phyloP scores from a whole-genome alignment of 1,140 invertebrate genomes.

The Drosophila kohkoa region DNA sequence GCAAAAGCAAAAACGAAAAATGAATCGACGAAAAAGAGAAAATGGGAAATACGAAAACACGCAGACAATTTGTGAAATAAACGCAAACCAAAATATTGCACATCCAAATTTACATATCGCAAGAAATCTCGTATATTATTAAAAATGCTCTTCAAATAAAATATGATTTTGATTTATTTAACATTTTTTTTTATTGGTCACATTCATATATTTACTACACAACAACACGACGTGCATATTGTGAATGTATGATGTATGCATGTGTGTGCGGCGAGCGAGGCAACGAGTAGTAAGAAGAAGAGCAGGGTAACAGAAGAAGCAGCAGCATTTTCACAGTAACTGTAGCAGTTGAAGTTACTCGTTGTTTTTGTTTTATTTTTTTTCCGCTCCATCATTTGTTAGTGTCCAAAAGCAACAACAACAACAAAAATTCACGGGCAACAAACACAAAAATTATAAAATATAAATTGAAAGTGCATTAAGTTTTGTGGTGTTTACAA shows the following conservation, averaged over 20 bases:
- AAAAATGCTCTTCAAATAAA: slow-evolving; percentile 36
- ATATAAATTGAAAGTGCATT: slow-evolving; percentile 25
- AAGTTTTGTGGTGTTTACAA: slow-evolving; percentile 26
- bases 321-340: slow-evolving; percentile 30
- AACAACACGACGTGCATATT: slow-evolving; percentile 28
- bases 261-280: slow-evolving; percentile 39
- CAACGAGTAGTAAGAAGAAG: slow-evolving; percentile 52
- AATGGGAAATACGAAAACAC: slow-evolving; percentile 53
- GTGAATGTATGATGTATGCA: slow-evolving; percentile 6
- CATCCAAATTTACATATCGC: slow-evolving; percentile 25
- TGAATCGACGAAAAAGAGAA: slow-evolving; percentile 63
- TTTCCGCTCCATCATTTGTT: slow-evolving; percentile 28
- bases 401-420: slow-evolving; percentile 24
- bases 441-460: slow-evolving; percentile 15
- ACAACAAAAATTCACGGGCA: slow-evolving; percentile 11
- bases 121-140: slow-evolving; percentile 19
- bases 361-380: slow-evolving; percentile 57
- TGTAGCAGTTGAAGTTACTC: slow-evolving; percentile 59
- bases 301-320: slow-evolving; percentile 26
- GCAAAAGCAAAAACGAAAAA: slow-evolving; percentile 46
- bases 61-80: slow-evolving; percentile 70
- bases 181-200: slow-evolving; percentile 34
- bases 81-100: slow-evolving; percentile 54
- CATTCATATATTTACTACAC: slow-evolving; percentile 14
- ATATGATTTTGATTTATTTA: slow-evolving; percentile 44